Evolutionary conservation across 2,888 invertebrate genomes (phyloP).

Genomic region (Cryptus armator): DNA sequence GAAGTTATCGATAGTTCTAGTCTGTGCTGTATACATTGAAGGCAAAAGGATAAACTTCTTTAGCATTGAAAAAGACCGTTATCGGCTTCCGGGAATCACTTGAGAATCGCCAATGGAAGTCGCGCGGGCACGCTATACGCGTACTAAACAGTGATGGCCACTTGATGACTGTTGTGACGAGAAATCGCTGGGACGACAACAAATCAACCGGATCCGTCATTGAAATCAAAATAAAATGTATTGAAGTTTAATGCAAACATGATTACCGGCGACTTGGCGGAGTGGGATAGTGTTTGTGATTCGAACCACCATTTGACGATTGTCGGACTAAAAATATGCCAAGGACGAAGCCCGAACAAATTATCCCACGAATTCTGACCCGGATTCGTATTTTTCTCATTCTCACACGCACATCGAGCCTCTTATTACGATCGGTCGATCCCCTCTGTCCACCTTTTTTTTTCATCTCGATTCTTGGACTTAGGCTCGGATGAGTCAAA

Average conservation of each 20-base stretch:
- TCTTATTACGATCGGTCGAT: conserved; percentile 29
- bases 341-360: conserved; percentile 32
- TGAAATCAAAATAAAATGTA: conserved; percentile 5
- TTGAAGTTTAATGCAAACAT: neutral
- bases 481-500: conserved; percentile 42
- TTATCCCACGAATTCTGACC: conserved; percentile 44
- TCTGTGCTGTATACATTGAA: conserved; percentile 33
- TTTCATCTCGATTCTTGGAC: conserved; percentile 47
- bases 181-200: conserved; percentile 11
- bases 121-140: conserved; percentile 42
- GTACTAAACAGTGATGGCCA: conserved; percentile 51
- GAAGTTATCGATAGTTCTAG: conserved; percentile 53
- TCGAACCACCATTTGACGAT: neutral
- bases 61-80: conserved; percentile 61
- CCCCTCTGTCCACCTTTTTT: conserved; percentile 4
- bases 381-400: conserved; percentile 36
- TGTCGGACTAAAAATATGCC: neutral
- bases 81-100: conserved; percentile 73
- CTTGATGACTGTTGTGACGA: conserved; percentile 36
- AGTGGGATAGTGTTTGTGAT: neutral
- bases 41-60: conserved; percentile 61
- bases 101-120: conserved; percentile 73
- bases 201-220: conserved; percentile 5
- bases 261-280: neutral
- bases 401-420: conserved; percentile 36